These are phyloP conservation scores for Passer domesticus DNA, from an alignment of 2,113 vertebrate species.

Conservation along the genomic window DNA sequence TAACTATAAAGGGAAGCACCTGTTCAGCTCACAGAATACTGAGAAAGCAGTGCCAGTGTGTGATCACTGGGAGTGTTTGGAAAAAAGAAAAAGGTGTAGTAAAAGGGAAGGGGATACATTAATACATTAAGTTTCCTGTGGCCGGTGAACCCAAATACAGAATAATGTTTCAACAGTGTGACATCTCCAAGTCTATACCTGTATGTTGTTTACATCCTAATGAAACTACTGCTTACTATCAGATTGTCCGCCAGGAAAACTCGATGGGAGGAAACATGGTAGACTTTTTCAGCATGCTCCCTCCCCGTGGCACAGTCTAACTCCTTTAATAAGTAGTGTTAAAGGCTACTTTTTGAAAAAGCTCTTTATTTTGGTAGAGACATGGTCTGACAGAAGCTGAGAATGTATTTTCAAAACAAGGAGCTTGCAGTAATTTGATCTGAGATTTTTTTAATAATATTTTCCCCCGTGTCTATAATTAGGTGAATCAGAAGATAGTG, in stretches of 20 bases:
- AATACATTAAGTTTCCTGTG: neutral
- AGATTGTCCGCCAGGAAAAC: neutral
- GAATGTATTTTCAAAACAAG: neutral
- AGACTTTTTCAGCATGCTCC: neutral
- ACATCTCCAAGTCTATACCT: neutral
- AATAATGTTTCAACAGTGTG: neutral
- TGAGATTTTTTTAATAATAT: neutral
- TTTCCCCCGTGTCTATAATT: neutral
- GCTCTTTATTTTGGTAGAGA: neutral
- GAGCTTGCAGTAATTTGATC: neutral
- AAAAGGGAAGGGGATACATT: neutral
- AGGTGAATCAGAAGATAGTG: neutral
- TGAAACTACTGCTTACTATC: neutral
- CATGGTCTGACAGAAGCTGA: neutral
- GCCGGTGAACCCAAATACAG: neutral
- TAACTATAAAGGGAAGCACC: conserved; percentile 72
- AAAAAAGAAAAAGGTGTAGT: neutral
- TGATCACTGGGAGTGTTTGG: neutral
- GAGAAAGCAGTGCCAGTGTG: neutral
- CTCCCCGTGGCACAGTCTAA: neutral
- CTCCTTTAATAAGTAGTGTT: neutral
- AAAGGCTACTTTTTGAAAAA: neutral
- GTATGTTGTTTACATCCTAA: neutral
- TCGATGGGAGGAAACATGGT: neutral
- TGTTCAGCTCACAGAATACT: conserved; percentile 1